These are phyloP conservation scores for Limanda limanda DNA, from an alignment of 2,113 vertebrate genomes.

Conservation along the genomic window DNA sequence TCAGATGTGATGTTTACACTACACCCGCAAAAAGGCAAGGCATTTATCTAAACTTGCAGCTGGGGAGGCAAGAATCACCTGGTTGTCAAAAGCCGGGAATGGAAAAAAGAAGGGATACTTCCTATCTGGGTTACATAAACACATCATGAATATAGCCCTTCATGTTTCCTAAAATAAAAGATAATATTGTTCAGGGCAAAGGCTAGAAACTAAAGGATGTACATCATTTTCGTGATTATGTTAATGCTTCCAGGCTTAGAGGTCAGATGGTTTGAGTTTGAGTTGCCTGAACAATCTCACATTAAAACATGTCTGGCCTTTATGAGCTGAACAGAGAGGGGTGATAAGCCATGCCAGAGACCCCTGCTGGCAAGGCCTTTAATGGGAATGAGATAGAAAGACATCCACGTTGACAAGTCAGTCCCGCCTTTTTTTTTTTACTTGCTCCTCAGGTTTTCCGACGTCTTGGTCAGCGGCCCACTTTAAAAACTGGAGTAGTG, in stretches of 20 bases:
- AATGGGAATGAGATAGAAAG: conserved; percentile 44
- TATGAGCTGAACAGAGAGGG: conserved; percentile 38
- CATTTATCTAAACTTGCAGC: conserved; percentile 51
- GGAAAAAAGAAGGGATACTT: conserved; percentile 27
- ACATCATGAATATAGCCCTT: conserved; percentile 2
- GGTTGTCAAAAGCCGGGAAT: conserved; percentile 26
- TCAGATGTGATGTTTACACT: conserved; percentile 70
- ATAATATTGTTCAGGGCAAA: background rate
- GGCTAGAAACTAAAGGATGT: conserved; percentile 11
- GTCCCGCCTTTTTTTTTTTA: conserved; percentile 36
- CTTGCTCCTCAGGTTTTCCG: conserved; percentile 54
- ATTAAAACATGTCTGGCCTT: conserved; percentile 49
- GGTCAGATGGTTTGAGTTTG: conserved; percentile 48
- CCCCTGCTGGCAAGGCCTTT: conserved; percentile 48
- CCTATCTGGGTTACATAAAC: conserved; percentile 26
- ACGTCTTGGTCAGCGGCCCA: conserved; percentile 64
- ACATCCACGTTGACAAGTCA: conserved; percentile 57
- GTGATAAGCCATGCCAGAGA: conserved; percentile 49
- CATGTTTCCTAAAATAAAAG: conserved; percentile 10
- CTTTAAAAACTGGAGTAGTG: conserved; percentile 63
- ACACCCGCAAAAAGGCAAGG: conserved; percentile 37
- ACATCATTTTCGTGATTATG: conserved; percentile 21
- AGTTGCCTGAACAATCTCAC: conserved; percentile 47
- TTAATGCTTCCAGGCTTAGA: conserved; percentile 8
- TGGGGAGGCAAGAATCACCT: conserved; percentile 37